These are phyloP conservation scores for Drosophila phalerata DNA, from an alignment of 2,888 invertebrate genomes.

Conservation along the genomic window DNA sequence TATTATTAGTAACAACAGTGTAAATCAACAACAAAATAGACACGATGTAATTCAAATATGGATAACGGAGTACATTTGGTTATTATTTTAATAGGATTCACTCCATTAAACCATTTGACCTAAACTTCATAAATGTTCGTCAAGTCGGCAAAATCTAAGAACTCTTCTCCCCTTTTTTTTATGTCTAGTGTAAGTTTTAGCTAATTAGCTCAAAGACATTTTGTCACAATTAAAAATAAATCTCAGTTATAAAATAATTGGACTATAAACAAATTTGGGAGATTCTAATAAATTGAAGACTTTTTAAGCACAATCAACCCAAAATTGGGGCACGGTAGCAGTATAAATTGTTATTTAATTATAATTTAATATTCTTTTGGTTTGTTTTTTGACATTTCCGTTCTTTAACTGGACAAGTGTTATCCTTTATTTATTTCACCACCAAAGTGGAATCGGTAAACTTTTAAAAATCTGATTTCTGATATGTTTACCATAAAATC, in stretches of 20 bases:
- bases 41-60: slow-evolving; percentile 8
- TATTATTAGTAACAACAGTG: slow-evolving; percentile 35
- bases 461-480: background rate
- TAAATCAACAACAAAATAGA: slow-evolving; percentile 31
- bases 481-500: slow-evolving; percentile 1
- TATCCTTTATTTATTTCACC: background rate
- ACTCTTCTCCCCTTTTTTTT: background rate
- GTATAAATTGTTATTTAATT: background rate
- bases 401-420: background rate
- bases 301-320: slow-evolving; percentile 36
- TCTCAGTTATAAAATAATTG: background rate
- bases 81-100: background rate
- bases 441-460: slow-evolving; percentile 2
- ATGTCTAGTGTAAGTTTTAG: background rate
- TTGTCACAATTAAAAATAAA: background rate
- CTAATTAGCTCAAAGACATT: background rate
- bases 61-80: background rate
- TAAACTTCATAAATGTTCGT: slow-evolving; percentile 49
- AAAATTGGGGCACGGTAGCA: slow-evolving; percentile 4
- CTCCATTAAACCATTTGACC: slow-evolving; percentile 20
- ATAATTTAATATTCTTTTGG: slow-evolving; percentile 1
- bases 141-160: slow-evolving; percentile 10
- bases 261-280: background rate
- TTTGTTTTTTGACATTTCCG: background rate
- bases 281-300: slow-evolving; percentile 16